Conservation (phyloP, 2,797 vertebrate genomes). For the Echeneis naucrates region DNA sequence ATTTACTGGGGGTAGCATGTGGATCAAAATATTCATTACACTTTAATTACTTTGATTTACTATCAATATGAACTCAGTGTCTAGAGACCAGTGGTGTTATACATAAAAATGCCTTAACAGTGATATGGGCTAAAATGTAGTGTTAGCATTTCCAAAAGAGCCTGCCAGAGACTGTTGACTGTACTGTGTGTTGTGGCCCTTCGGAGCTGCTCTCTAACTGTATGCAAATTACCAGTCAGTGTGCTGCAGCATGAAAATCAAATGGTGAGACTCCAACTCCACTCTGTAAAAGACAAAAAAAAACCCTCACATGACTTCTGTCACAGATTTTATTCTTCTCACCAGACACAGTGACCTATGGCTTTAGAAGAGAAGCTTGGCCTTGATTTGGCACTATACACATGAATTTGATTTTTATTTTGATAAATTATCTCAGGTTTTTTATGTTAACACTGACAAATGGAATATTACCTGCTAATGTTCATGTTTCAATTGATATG, state of each 20-base stretch:
- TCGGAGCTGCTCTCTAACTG: conserved; percentile 73
- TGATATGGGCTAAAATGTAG: neutral
- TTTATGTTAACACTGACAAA: too few relatives aligned
- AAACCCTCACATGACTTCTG: neutral
- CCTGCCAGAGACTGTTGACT: conserved; percentile 46
- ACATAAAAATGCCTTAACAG: neutral
- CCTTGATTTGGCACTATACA: too few relatives aligned
- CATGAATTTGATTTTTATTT: too few relatives aligned
- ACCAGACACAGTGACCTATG: neutral
- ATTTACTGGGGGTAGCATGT: neutral
- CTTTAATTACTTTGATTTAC: neutral
- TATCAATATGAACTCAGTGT: too few relatives aligned
- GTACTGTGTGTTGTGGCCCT: conserved; percentile 49
- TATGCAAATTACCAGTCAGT: conserved; percentile 71
- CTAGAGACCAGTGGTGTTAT: too few relatives aligned
- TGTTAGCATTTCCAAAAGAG: conserved; percentile 22
- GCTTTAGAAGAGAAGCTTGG: too few relatives aligned
- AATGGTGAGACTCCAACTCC: conserved; percentile 44
- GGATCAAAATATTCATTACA: neutral
- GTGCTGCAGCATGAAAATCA: conserved; percentile 66
- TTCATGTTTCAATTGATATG: too few relatives aligned
- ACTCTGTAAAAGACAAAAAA: conserved; percentile 23
- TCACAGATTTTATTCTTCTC: neutral
- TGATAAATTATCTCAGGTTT: too few relatives aligned
- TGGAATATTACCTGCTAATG: too few relatives aligned